Evolutionary conservation across 2,888 invertebrate genomes (phyloP).

Genomic region (Cataglyphis livida): DNA sequence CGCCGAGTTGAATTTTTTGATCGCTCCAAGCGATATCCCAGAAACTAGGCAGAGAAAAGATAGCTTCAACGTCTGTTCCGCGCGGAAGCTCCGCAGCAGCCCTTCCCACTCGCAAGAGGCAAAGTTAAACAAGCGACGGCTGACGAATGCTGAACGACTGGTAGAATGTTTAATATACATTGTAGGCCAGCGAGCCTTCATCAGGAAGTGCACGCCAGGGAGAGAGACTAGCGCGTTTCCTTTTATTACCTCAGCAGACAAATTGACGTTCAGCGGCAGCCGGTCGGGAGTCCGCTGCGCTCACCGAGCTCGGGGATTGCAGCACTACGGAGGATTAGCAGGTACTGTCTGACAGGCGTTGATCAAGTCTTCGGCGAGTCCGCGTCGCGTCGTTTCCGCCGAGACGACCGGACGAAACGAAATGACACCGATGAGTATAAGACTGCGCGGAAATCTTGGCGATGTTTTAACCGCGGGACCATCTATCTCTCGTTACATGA

Average conservation of each 20-base stretch:
- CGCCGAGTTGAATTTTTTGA: slow-evolving; percentile 20
- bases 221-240: slow-evolving; percentile 28
- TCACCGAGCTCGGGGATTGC: slow-evolving; percentile 35
- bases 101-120: slow-evolving; percentile 29
- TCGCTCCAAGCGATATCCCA: slow-evolving; percentile 23
- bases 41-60: neutral
- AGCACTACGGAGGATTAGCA: slow-evolving; percentile 37
- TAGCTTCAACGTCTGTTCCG: slow-evolving; percentile 12
- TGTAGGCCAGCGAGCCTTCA: slow-evolving; percentile 44
- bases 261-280: slow-evolving; percentile 51
- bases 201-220: slow-evolving; percentile 50
- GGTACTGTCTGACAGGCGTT: slow-evolving; percentile 50
- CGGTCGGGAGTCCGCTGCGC: slow-evolving; percentile 43
- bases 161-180: slow-evolving; percentile 55
- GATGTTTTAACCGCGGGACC: slow-evolving; percentile 44
- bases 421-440: slow-evolving; percentile 30
- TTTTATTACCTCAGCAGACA: slow-evolving; percentile 50
- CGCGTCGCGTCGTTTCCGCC: neutral
- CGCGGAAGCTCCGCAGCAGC: slow-evolving; percentile 12
- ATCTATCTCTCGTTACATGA: neutral
- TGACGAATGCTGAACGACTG: slow-evolving; percentile 49
- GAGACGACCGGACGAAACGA: slow-evolving; percentile 17
- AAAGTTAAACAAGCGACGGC: slow-evolving; percentile 48
- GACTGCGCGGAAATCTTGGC: neutral
- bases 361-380: slow-evolving; percentile 48